Evolutionary conservation across 2,888 invertebrate species (phyloP).

Genomic region (Dryocosmus kuriphilus): DNA sequence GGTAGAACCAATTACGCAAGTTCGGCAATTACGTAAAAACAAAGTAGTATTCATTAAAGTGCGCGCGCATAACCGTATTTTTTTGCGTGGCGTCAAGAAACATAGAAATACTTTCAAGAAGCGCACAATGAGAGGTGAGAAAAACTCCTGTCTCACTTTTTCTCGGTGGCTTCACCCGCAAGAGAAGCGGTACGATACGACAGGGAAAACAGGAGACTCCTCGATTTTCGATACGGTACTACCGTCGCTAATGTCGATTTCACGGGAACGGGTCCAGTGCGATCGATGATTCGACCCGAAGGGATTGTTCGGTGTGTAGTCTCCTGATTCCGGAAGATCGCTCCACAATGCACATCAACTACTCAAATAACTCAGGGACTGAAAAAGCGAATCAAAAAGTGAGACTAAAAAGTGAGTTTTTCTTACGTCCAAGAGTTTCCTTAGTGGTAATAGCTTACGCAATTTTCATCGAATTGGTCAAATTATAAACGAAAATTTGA

Average conservation of each 20-base stretch:
- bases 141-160: slow-evolving; percentile 44
- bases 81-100: slow-evolving; percentile 45
- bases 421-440: slow-evolving; percentile 45
- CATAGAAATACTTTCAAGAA: slow-evolving; percentile 32
- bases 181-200: slow-evolving; percentile 7
- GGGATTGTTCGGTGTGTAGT: neutral
- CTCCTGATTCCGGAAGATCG: slow-evolving; percentile 8
- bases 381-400: slow-evolving; percentile 49
- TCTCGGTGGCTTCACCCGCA: slow-evolving; percentile 23
- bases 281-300: slow-evolving; percentile 38
- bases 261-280: slow-evolving; percentile 42
- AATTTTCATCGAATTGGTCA: slow-evolving; percentile 76
- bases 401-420: slow-evolving; percentile 43
- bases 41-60: slow-evolving; percentile 56
- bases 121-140: slow-evolving; percentile 42
- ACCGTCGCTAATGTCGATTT: slow-evolving; percentile 43
- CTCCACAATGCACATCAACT: slow-evolving; percentile 5
- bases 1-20: slow-evolving; percentile 73
- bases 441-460: slow-evolving; percentile 60
- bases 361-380: slow-evolving; percentile 46
- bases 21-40: slow-evolving; percentile 67
- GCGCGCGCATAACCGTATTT: slow-evolving; percentile 47
- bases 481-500: slow-evolving; percentile 57
- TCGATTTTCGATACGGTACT: slow-evolving; percentile 37
- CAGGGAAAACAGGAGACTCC: slow-evolving; percentile 15